Percentiles rank a stretch among this genome's conserved stretches.
These are phyloP conservation scores for Drosophila sp. DNA, from an alignment of 1,140 invertebrate species.

Conservation along the genomic window DNA sequence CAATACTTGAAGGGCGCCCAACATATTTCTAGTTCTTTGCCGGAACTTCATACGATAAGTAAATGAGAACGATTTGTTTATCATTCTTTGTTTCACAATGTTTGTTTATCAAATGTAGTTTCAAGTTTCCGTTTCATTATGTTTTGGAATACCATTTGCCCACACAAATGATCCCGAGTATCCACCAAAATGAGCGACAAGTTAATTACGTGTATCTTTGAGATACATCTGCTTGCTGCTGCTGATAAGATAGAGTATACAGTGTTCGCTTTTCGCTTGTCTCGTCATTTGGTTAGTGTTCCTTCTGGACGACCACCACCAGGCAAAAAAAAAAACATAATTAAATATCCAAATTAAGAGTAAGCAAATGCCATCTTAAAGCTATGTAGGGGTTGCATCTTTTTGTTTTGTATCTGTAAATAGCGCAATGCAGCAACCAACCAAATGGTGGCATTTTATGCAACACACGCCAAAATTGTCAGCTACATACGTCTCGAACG, in stretches of 20 bases:
- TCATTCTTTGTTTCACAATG: neutral
- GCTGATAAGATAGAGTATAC: conserved; percentile 18
- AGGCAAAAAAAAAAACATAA: conserved; percentile 38
- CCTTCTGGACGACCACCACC: conserved; percentile 38
- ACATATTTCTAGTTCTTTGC: too few species aligned
- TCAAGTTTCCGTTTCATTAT: neutral
- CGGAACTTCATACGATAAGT: too few species aligned
- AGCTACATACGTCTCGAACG: neutral
- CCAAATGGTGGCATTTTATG: conserved; percentile 70
- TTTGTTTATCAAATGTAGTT: neutral
- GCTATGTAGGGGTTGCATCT: conserved; percentile 73
- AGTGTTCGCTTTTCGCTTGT: neutral
- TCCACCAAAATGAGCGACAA: neutral
- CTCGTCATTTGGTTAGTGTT: neutral
- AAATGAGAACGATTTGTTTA: neutral
- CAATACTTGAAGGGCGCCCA: too few species aligned
- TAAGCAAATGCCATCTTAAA: conserved; percentile 59
- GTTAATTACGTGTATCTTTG: neutral
- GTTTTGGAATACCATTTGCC: too few species aligned
- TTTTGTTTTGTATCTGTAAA: conserved; percentile 48
- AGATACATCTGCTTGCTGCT: neutral
- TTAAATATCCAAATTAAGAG: conserved; percentile 70
- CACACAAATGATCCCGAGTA: too few species aligned
- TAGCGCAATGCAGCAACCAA: conserved; percentile 50
- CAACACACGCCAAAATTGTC: conserved; percentile 73